phyloP scores from a whole-genome alignment of 2,888 invertebrate species.

The Conistra vaccinii region DNA sequence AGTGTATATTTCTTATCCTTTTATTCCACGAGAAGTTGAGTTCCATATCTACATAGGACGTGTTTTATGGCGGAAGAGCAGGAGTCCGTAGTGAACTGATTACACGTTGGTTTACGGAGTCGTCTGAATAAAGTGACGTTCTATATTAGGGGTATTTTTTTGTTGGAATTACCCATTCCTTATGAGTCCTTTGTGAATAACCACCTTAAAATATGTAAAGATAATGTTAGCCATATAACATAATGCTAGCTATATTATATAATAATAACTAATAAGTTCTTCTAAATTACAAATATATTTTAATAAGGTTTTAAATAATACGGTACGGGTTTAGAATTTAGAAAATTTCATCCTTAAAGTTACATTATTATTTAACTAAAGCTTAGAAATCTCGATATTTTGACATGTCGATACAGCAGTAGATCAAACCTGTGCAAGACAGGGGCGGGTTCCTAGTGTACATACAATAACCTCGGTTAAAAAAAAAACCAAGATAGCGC shows the following conservation, averaged over 20 bases:
- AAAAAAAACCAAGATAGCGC: too few species aligned
- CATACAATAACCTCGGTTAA: too few species aligned
- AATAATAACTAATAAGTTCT: too few species aligned
- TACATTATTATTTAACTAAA: background rate
- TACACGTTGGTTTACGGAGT: slow-evolving; percentile 30
- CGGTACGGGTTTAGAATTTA: too few species aligned
- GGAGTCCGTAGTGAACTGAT: slow-evolving; percentile 34
- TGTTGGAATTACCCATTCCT: background rate
- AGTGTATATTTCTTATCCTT: slow-evolving; percentile 17
- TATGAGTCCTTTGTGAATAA: slow-evolving; percentile 24
- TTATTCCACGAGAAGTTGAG: slow-evolving; percentile 29
- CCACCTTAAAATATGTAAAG: slow-evolving; percentile 21
- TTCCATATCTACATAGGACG: slow-evolving; percentile 24
- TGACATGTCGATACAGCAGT: background rate
- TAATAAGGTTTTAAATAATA: too few species aligned
- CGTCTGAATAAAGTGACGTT: slow-evolving; percentile 6
- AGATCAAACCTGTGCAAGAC: background rate
- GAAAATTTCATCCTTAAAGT: background rate
- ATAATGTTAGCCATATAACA: background rate
- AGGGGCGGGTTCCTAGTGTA: background rate
- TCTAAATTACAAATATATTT: too few species aligned
- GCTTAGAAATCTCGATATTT: background rate
- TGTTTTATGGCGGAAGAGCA: slow-evolving; percentile 14
- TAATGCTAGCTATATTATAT: background rate
- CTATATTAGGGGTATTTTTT: slow-evolving; percentile 8